phyloP scores from a whole-genome alignment of 2,113 vertebrate species.

The Melanocharis versteri region DNA sequence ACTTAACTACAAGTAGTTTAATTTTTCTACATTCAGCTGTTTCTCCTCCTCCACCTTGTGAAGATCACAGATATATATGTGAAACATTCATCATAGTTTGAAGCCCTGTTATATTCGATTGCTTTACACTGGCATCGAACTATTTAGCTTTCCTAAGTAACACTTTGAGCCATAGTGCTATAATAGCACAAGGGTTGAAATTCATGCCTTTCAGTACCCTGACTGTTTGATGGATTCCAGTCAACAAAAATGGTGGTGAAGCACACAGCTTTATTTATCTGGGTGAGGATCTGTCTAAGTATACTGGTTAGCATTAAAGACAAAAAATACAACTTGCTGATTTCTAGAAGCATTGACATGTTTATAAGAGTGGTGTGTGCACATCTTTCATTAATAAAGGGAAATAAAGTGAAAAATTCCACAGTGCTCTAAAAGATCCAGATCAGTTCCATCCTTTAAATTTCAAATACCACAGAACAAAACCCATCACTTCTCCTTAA shows the following conservation, averaged over 20 bases:
- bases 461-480: not conserved
- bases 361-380: not conserved
- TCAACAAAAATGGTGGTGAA: slow-evolving; percentile 16
- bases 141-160: slow-evolving; percentile 22
- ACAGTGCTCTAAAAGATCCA: not conserved
- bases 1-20: not conserved
- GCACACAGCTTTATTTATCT: slow-evolving; percentile 36
- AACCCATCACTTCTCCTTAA: not conserved
- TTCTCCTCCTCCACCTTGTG: not conserved
- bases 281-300: not conserved
- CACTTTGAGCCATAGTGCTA: not conserved
- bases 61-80: not conserved
- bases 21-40: not conserved
- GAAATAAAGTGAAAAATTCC: not conserved
- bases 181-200: slow-evolving; percentile 40
- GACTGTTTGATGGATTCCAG: not conserved
- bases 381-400: not conserved
- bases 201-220: slow-evolving; percentile 43
- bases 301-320: not conserved
- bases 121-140: not conserved
- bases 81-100: slow-evolving; percentile 28
- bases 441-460: not conserved
- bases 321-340: not conserved
- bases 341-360: not conserved
- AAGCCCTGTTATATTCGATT: not conserved